Conservation (phyloP, 2,888 invertebrate species). For the Fabriciana adippe region DNA sequence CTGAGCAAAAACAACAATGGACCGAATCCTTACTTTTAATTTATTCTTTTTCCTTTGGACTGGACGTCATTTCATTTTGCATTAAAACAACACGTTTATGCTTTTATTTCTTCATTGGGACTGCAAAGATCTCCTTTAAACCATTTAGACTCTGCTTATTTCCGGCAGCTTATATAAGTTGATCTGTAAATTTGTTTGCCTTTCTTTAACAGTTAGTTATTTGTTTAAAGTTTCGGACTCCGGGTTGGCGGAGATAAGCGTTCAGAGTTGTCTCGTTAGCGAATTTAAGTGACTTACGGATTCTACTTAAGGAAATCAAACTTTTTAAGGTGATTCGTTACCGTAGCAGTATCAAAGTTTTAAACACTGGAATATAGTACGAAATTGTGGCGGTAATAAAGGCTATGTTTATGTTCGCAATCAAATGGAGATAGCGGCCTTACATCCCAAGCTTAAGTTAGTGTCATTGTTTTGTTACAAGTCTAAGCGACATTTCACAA, state of each 20-base stretch:
- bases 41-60: constrained; percentile 64
- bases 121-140: constrained; percentile 51
- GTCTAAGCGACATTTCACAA: constrained; percentile 76
- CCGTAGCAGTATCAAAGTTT: constrained; percentile 58
- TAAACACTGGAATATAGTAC: constrained; percentile 66
- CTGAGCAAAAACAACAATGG: constrained; percentile 61
- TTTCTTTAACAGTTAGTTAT: constrained; percentile 65
- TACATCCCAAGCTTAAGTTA: constrained; percentile 75
- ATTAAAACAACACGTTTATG: constrained; percentile 68
- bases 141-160: constrained; percentile 51
- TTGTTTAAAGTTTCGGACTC: constrained; percentile 63
- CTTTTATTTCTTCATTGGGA: constrained; percentile 62
- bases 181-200: constrained; percentile 60
- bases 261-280: constrained; percentile 57
- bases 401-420: constrained; percentile 70
- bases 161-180: constrained; percentile 52
- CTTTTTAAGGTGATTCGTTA: constrained; percentile 54
- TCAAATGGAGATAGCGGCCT: constrained; percentile 73
- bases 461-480: constrained; percentile 79
- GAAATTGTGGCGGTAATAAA: constrained; percentile 64
- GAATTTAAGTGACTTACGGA: constrained; percentile 62
- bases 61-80: constrained; percentile 68
- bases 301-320: constrained; percentile 52
- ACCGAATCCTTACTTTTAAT: constrained; percentile 69
- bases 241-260: constrained; percentile 54